phyloP scores from a whole-genome alignment of 2,113 vertebrate species.

The Suricata suricatta region DNA sequence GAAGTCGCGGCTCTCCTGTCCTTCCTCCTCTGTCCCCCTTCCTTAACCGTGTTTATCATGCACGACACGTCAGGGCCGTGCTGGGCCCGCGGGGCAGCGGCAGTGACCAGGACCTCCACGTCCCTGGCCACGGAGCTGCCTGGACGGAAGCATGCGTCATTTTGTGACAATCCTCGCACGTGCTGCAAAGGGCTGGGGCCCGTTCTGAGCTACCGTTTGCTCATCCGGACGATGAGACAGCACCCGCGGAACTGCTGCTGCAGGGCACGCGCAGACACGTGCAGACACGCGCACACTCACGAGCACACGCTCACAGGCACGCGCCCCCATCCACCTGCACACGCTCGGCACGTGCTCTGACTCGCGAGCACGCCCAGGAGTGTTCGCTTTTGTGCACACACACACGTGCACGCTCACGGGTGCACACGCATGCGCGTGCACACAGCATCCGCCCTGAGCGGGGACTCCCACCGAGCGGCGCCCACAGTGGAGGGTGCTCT shows the following conservation, averaged over 20 bases:
- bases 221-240: fast-evolving
- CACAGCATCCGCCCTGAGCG: not conserved
- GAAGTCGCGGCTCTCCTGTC: fast-evolving
- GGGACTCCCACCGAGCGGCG: fast-evolving
- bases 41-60: fast-evolving
- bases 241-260: fast-evolving
- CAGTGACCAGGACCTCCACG: too few relatives aligned
- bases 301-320: not conserved
- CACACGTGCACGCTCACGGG: not conserved
- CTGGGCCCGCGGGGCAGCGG: fast-evolving
- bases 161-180: fast-evolving
- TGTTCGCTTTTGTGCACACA: not conserved
- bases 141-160: fast-evolving
- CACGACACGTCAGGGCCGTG: not conserved
- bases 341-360: not conserved
- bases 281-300: too few relatives aligned
- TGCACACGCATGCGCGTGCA: not conserved
- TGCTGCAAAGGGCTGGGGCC: not conserved
- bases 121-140: fast-evolving
- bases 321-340: fast-evolving
- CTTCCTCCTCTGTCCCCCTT: too few relatives aligned
- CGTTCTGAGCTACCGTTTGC: not conserved
- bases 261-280: not conserved
- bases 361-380: not conserved
- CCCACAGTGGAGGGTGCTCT: not conserved